These are phyloP conservation scores for Calypte anna DNA, from an alignment of 2,113 vertebrate species.

Conservation along the genomic window DNA sequence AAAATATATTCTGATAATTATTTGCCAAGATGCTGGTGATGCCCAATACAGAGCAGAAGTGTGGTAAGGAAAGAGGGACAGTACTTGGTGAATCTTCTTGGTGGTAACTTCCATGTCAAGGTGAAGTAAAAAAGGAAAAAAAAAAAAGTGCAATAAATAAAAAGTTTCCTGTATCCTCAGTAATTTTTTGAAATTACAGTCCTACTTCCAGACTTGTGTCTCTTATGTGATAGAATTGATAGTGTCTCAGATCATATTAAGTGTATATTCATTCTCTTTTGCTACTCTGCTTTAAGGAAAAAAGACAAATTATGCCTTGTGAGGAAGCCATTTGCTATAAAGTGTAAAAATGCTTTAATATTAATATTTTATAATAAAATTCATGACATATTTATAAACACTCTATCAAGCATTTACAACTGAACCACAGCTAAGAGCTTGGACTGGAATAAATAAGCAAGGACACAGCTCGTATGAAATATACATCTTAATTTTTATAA, in stretches of 20 bases:
- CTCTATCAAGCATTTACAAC: conserved; percentile 72
- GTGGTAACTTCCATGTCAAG: neutral
- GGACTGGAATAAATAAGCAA: conserved; percentile 77
- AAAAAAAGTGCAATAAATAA: neutral
- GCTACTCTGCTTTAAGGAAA: conserved; percentile 53
- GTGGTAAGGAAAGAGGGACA: neutral
- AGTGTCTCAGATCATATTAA: neutral
- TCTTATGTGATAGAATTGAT: neutral
- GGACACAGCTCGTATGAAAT: conserved; percentile 82
- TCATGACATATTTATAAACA: conserved; percentile 75
- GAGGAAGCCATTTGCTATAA: conserved; percentile 76
- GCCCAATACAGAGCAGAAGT: neutral
- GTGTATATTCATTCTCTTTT: neutral
- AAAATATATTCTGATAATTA: neutral
- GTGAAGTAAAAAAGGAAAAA: neutral
- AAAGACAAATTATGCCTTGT: conserved; percentile 77
- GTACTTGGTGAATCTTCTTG: neutral
- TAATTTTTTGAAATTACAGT: neutral
- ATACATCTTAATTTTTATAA: conserved; percentile 82
- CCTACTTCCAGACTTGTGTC: neutral
- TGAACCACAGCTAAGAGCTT: conserved; percentile 56
- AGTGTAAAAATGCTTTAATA: conserved; percentile 80
- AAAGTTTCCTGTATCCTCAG: neutral
- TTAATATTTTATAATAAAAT: conserved; percentile 78
- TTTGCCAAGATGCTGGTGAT: neutral